phyloP scores from a whole-genome alignment of 2,888 invertebrate genomes.

The Helicoverpa assulta region DNA sequence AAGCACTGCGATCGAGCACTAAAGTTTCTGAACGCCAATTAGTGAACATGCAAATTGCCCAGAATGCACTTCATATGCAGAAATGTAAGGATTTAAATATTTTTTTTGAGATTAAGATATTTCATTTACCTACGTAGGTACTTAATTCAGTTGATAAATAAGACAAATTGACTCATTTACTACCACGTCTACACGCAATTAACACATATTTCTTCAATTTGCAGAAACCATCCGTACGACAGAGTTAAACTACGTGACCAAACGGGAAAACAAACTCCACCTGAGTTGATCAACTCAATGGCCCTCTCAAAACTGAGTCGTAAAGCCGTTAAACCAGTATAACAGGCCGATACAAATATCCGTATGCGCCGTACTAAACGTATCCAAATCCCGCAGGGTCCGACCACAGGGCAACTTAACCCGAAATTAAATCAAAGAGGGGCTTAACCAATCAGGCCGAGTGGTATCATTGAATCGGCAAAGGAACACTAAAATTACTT shows the following conservation, averaged over 20 bases:
- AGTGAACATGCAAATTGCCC: not conserved
- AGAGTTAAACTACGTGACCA: conserved; percentile 18
- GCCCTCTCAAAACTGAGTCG: conserved; percentile 50
- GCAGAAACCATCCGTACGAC: not conserved
- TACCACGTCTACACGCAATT: too few relatives aligned
- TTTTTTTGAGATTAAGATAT: too few relatives aligned
- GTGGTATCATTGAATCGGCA: conserved; percentile 90
- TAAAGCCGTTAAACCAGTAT: conserved; percentile 71
- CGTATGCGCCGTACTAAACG: conserved; percentile 65
- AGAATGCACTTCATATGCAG: not conserved
- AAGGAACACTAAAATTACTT: conserved; percentile 91
- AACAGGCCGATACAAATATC: conserved; percentile 76
- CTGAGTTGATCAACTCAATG: conserved; percentile 53
- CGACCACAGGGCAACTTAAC: conserved; percentile 87
- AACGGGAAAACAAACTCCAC: conserved; percentile 35
- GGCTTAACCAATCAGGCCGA: conserved; percentile 90
- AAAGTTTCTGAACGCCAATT: conserved; percentile 9
- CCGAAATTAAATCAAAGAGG: conserved; percentile 90
- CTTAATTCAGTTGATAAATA: too few relatives aligned
- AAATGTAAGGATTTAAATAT: not conserved
- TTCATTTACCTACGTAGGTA: too few relatives aligned
- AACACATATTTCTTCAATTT: not conserved
- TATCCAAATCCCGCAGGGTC: conserved; percentile 83
- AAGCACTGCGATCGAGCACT: not conserved
- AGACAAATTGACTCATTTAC: too few relatives aligned